Conservation (phyloP, 1,140 invertebrate species). For the Tenebrio molitor region DNA sequence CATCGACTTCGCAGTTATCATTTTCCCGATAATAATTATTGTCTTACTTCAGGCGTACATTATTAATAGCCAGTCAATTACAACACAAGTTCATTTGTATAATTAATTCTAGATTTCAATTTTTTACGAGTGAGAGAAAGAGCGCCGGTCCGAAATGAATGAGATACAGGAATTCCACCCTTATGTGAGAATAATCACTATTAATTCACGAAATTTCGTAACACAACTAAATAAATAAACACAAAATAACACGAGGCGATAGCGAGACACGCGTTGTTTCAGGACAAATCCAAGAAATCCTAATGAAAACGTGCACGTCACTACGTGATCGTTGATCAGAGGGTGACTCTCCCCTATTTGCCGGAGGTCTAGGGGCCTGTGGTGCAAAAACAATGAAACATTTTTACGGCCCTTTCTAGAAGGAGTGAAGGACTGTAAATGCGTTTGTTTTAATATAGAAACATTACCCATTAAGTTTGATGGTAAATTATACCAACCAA, state of each 20-base stretch:
- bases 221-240: not conserved
- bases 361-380: not conserved
- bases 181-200: no score
- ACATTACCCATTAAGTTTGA: not conserved
- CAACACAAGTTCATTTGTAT: no score
- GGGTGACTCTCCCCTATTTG: constrained; percentile 32
- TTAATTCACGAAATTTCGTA: not conserved
- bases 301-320: constrained; percentile 17
- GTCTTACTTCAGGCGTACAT: no score
- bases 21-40: no score
- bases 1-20: not conserved
- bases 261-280: not conserved
- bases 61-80: no score
- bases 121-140: no score
- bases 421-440: not conserved
- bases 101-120: no score
- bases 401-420: not conserved
- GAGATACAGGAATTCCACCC: no score
- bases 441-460: not conserved
- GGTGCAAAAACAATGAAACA: constrained; percentile 26
- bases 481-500: no score
- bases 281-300: constrained; percentile 25
- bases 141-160: no score
- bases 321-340: constrained; percentile 16
- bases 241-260: not conserved